phyloP scores from a whole-genome alignment of 2,797 vertebrate species.

The Eleutherodactylus coqui region DNA sequence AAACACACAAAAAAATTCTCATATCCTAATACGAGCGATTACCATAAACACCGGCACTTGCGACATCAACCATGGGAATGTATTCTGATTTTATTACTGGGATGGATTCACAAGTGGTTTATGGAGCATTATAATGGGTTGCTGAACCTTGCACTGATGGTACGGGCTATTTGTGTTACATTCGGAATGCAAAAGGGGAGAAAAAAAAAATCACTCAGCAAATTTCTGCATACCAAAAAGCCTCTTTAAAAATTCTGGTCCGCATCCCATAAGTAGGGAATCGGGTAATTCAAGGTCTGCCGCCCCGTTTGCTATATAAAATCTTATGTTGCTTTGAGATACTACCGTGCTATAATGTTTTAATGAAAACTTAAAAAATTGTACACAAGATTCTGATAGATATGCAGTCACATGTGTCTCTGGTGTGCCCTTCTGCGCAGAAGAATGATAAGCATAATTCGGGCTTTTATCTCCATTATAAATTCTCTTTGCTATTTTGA shows the following conservation, averaged over 20 bases:
- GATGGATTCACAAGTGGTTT: constrained; percentile 38
- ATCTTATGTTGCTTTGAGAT: constrained; percentile 58
- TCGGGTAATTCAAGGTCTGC: constrained; percentile 58
- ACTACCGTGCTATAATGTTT: constrained; percentile 61
- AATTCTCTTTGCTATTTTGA: constrained; percentile 61
- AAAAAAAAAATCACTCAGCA: constrained; percentile 49
- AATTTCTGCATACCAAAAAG: constrained; percentile 58
- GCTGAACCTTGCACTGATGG: constrained; percentile 37
- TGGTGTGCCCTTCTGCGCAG: constrained; percentile 49
- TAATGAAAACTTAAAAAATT: constrained; percentile 60
- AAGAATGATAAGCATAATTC: constrained; percentile 48
- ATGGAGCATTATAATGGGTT: constrained; percentile 51
- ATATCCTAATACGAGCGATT: constrained; percentile 41
- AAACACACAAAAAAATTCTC: neutral
- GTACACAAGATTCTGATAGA: constrained; percentile 61
- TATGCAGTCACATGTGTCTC: constrained; percentile 35
- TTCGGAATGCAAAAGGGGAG: constrained; percentile 24
- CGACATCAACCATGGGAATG: constrained; percentile 52
- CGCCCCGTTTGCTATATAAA: constrained; percentile 61
- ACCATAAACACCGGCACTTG: constrained; percentile 40
- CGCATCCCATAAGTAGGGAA: constrained; percentile 44
- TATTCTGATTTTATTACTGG: constrained; percentile 51
- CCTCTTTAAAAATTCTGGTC: constrained; percentile 53
- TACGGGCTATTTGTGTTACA: constrained; percentile 38
- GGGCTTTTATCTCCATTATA: constrained; percentile 62